phyloP scores from a whole-genome alignment of 2,797 vertebrate species.

The Aplochiton taeniatus region DNA sequence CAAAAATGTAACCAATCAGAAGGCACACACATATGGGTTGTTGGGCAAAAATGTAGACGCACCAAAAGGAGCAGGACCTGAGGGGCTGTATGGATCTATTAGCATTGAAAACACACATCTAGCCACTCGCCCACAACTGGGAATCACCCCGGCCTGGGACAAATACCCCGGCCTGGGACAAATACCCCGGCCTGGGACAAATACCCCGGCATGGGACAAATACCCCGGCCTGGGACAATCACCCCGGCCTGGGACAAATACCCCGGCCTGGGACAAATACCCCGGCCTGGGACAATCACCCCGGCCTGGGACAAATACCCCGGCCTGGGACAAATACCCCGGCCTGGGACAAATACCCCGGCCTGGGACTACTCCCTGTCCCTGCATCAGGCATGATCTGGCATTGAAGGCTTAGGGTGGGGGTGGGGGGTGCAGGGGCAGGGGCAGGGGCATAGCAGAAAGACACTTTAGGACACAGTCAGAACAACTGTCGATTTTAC shows the following conservation, averaged over 20 bases:
- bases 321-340: constrained; percentile 28
- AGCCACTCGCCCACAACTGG: constrained; percentile 32
- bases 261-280: no score
- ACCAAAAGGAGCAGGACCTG: constrained; percentile 58
- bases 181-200: no score
- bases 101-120: constrained; percentile 51
- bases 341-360: constrained; percentile 28
- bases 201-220: no score
- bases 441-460: neutral
- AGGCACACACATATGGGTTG: constrained; percentile 69
- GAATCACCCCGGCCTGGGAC: constrained; percentile 34
- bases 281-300: no score
- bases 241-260: constrained; percentile 32
- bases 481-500: no score
- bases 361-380: constrained; percentile 37
- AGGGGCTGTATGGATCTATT: constrained; percentile 43
- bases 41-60: constrained; percentile 49
- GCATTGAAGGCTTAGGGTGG: constrained; percentile 37
- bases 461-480: no score
- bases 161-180: no score
- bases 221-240: no score
- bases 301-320: no score
- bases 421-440: no score
- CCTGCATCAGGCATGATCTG: constrained; percentile 28
- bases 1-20: constrained; percentile 63